Evolutionary conservation across 2,113 vertebrate genomes (phyloP), one percentile per base, ranked within the genome.

Genomic region (Naja naja): DNA sequence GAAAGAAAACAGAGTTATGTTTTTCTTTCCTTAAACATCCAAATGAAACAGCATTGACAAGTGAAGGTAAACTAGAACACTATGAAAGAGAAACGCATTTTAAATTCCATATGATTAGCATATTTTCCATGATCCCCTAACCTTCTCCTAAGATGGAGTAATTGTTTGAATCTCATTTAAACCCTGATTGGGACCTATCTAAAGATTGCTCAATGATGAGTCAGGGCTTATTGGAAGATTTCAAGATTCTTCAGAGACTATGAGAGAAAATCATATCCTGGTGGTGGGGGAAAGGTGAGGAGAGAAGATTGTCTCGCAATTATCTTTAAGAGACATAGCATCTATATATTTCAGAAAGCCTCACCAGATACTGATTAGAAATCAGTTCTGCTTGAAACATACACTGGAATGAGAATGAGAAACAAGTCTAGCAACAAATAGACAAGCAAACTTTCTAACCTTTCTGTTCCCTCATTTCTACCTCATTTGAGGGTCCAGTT

Each of bases 131-230:
- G 47, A 30, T 22, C 16, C 49, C 5, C 18, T 55, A 10, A 23
- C 30, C 49, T 86, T 34, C 89, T 69, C 27, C 81, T 74, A 53
- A 55, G 58, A 56, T 54, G 49, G 27, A 88, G n/a, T 56, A 45
- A 88, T 47, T 34, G 58, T 91, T 74, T 93, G 85, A 93, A 74
- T 91, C 49, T 81, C 92, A 88, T 88, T 91, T 91, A 88, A n/a
- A 88, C 43, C 18, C 90, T 52, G 56, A 49, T 11, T 20, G 52
- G 52, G 89, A 91, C 3, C 52, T 20, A 27, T 88, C 43, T 85
- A 54, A 81, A 22, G 39, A 93, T 55, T n/a, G 34, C 34, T 91
- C 43, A 88, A 58, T 10, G 9, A 69, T 87, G 49, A 87, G 30
- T 25, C 55, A 52, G 27, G 22, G 20, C 85, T 88, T 60, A 47